phyloP scores from a whole-genome alignment of 2,888 invertebrate species.

The Listrodromus nycthemerus region DNA sequence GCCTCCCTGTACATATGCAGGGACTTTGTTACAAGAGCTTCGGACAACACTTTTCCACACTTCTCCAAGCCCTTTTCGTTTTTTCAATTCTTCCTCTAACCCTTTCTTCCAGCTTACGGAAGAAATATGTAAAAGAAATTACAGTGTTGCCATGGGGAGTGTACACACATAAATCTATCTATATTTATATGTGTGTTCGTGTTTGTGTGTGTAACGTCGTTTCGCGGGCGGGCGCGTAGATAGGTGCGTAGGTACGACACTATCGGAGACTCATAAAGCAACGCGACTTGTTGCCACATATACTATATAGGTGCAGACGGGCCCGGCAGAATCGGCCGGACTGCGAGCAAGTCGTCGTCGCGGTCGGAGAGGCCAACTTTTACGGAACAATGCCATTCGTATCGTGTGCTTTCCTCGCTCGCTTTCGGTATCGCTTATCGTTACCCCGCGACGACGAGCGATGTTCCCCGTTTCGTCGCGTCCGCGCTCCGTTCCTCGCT shows the following conservation, averaged over 20 bases:
- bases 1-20: background rate
- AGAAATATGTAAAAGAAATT: conserved; percentile 56
- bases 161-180: conserved; percentile 13
- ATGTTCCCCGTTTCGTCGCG: conserved; percentile 68
- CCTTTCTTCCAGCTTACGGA: conserved; percentile 22
- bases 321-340: conserved; percentile 19
- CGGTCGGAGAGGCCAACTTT: conserved; percentile 55
- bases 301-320: conserved; percentile 21
- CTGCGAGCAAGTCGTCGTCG: conserved; percentile 54
- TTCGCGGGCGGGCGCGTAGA: conserved; percentile 51
- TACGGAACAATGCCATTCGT: conserved; percentile 71
- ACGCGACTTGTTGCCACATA: conserved; percentile 58
- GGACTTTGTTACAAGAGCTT: background rate
- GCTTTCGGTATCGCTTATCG: conserved; percentile 73
- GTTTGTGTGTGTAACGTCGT: conserved; percentile 26
- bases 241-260: conserved; percentile 65
- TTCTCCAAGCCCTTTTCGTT: background rate
- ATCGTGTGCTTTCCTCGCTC: conserved; percentile 66
- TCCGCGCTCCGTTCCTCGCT: conserved; percentile 1
- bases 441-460: conserved; percentile 59
- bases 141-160: conserved; percentile 17
- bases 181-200: background rate
- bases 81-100: conserved; percentile 11
- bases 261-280: conserved; percentile 71
- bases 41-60: background rate